Evolutionary conservation across 1,140 invertebrate genomes (phyloP), one percentile per base, ranked within the genome.

Genomic region (Drosophila nasuta): DNA sequence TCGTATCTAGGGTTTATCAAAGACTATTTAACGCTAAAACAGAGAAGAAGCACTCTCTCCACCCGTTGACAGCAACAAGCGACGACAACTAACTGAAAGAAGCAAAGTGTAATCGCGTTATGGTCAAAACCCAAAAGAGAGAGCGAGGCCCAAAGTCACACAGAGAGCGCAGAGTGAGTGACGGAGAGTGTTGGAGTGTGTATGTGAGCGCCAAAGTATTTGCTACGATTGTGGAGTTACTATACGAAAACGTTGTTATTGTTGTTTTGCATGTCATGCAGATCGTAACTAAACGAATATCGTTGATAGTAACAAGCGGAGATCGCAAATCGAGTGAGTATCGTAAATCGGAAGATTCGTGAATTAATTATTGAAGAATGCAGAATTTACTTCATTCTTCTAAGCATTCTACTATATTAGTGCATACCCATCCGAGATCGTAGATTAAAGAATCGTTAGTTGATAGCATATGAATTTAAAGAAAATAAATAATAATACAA

Each of bases 41-140:
- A 45, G 25, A 45, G 25, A 28, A 58, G 62, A n/a, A 57, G 28
- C 46, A 11, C 70, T 45, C 35, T 49, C 28, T 28, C 13, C n/a
- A 11, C 15, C 63, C 46, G 48, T 28, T 63, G 30, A 30, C 57
- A 75, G 75, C 82, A 79, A 88, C 82, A 77, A 81, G 72, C 77
- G 63, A 86, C 76, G 75, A 54, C 75, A 64, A 82, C 71, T 67
- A 71, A 77, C 79, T 88, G 72, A 77, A 79, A 76, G 63, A 72
- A 43, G 73, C 20, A 52, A 52, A 79, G 74, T 63, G 60, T 68
- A 72, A 80, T 77, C 81, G 72, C 81, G 63, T 77, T 82, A 73
- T 86, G 83, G 82, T 88, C 82, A 74, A 87, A 86, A 86, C 70
- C 11, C 48, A 38, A 51, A 30, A n/a, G 35, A 65, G 63, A 46